These are phyloP conservation scores for Channa maculata DNA, from an alignment of 2,113 vertebrate genomes.

Conservation along the genomic window DNA sequence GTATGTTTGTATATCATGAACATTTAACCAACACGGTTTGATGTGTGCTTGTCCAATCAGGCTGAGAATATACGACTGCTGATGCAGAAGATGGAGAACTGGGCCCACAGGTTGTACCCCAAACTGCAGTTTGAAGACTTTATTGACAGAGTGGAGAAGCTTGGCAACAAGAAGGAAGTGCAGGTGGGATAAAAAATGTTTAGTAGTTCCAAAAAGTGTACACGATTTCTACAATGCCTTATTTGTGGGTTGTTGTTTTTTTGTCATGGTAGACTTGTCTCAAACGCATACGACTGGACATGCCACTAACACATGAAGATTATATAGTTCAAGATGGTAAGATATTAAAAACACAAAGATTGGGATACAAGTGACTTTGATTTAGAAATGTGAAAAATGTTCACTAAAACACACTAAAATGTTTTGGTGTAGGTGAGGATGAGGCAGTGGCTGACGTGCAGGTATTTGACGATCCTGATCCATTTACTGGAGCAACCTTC, in stretches of 20 bases:
- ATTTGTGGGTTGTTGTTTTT: background rate
- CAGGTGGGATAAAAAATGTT: conserved; percentile 84
- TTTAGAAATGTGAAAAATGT: background rate
- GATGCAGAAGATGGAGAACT: conserved; percentile 95
- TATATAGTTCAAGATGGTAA: conserved; percentile 83
- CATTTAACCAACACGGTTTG: fast-evolving
- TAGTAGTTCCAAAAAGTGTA: fast-evolving
- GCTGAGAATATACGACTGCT: conserved; percentile 90
- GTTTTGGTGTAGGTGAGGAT: conserved; percentile 56
- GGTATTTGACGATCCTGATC: conserved; percentile 53
- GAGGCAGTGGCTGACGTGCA: conserved; percentile 4
- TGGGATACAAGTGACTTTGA: background rate
- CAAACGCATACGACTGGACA: conserved; percentile 94
- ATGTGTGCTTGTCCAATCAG: conserved; percentile 69
- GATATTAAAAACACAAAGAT: conserved; percentile 7
- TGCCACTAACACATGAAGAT: conserved; percentile 91
- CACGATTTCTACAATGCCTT: background rate
- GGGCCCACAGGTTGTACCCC: conserved; percentile 95
- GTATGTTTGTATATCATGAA: background rate
- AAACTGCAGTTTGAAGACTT: conserved; percentile 96
- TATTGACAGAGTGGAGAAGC: conserved; percentile 88
- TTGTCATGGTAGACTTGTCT: conserved; percentile 89
- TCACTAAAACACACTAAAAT: too few species aligned
- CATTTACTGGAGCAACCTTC: conserved; percentile 33
- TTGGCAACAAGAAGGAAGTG: conserved; percentile 94